phyloP scores from a whole-genome alignment of 2,113 vertebrate genomes.

The Paralichthys olivaceus region DNA sequence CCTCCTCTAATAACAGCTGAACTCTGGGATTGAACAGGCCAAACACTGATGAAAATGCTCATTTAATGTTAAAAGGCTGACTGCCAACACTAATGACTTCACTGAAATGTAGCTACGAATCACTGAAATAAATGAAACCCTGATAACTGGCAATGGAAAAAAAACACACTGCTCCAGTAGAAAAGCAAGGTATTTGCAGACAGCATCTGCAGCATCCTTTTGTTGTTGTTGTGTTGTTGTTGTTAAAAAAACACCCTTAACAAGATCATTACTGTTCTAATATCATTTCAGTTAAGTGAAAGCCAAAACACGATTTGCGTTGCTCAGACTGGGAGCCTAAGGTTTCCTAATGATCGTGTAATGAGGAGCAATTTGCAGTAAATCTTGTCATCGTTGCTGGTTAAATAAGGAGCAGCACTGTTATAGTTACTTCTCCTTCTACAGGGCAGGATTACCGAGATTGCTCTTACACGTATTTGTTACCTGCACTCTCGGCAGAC shows the following conservation, averaged over 20 bases:
- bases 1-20: neutral
- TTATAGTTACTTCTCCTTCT: constrained; percentile 43
- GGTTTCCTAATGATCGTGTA: constrained; percentile 67
- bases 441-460: constrained; percentile 48
- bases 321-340: constrained; percentile 43
- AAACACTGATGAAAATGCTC: neutral
- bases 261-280: constrained; percentile 58
- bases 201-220: neutral
- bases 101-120: neutral
- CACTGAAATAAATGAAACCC: neutral
- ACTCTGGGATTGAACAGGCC: neutral
- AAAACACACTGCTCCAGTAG: neutral
- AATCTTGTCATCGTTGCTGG: constrained; percentile 56
- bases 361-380: constrained; percentile 69
- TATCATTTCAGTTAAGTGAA: constrained; percentile 47
- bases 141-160: neutral
- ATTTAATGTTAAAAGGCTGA: neutral
- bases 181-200: neutral
- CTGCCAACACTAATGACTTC: constrained; percentile 11
- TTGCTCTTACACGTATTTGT: constrained; percentile 27
- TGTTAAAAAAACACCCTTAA: constrained; percentile 44
- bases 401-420: constrained; percentile 46
- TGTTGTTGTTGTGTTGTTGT: constrained; percentile 3
- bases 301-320: constrained; percentile 46
- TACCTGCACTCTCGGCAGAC: constrained; percentile 15